Base-by-base conservation (phyloP, 1,140 invertebrate species). In the Nasonia longicornis region DNA sequence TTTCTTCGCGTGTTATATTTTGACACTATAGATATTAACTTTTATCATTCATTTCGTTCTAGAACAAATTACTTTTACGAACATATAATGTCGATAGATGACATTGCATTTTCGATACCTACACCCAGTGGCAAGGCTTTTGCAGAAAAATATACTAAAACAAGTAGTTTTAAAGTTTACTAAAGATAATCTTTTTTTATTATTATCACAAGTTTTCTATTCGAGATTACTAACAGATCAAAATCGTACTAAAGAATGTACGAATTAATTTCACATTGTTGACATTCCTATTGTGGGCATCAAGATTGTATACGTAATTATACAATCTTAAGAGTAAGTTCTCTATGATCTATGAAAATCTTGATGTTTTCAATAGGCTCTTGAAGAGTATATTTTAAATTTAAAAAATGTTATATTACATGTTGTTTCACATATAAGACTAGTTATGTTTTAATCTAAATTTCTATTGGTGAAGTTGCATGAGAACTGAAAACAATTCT, bases 81-180 rank as follows among this genome's bases (percentile, higher is more conserved):
- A 0, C 90, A 92, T 77, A 92, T 94, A 67, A 90, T 97, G 58
- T 84, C 89, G 0, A 83, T 92, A 58, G 88, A 93, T 7, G 93
- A 95, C 26, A 91, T 97, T 26, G 96, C 96, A 3, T 96, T 97
- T 86, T 96, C 96, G 45, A 93, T 95, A n/a, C 96, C 96, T 42
- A 96, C 96, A 4, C 91, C 93, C 58, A 91, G 92, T 81, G 96
- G 96, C 0, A 94, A 94, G 86, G 88, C 89, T 8, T 94, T 97
- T 86, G 96, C 95, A 8, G 91, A 93, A 22, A 94, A 93, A 64
- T 96, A 97, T 85, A 95, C 94, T 20, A 93, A 94, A 83, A 94
- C 92, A 6, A 86, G 91, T 26, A 93, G 94, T 87, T 97, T 96
- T 87, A 93, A 95, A 83, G 94, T 96, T 7, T 96, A 31, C 11